Conservation (phyloP, 1,140 invertebrate species). For the Anastrepha obliqua region DNA sequence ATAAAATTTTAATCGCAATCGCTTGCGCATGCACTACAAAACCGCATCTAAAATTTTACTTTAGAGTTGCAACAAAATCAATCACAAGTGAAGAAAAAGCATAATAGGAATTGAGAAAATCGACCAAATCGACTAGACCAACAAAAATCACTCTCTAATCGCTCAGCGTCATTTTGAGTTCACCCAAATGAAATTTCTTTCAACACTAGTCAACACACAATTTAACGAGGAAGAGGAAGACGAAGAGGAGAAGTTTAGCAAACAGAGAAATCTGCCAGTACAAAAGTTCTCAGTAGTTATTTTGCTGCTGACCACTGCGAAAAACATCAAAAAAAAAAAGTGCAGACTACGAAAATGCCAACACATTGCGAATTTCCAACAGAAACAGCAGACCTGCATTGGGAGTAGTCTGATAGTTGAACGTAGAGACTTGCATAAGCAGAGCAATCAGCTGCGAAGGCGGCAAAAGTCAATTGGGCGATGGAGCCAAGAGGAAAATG, state of each 20-base stretch:
- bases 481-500: not conserved
- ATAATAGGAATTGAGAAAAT: not conserved
- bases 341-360: not conserved
- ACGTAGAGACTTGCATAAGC: not conserved
- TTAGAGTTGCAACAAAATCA: not conserved
- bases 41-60: not conserved
- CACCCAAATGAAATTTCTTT: not conserved
- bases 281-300: not conserved
- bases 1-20: not conserved
- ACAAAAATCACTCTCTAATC: slow-evolving; percentile 7
- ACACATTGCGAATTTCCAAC: not conserved
- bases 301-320: not conserved
- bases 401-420: not conserved
- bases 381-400: not conserved
- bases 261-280: not conserved
- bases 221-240: not conserved
- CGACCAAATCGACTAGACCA: not conserved
- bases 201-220: not conserved
- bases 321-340: not conserved
- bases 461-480: slow-evolving; percentile 35
- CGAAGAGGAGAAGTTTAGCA: not conserved
- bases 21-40: not conserved
- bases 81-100: not conserved
- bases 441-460: slow-evolving; percentile 22
- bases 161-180: slow-evolving; percentile 9